Evolutionary conservation across 2,888 invertebrate species (phyloP).

Genomic region (Drymonia ruficornis): DNA sequence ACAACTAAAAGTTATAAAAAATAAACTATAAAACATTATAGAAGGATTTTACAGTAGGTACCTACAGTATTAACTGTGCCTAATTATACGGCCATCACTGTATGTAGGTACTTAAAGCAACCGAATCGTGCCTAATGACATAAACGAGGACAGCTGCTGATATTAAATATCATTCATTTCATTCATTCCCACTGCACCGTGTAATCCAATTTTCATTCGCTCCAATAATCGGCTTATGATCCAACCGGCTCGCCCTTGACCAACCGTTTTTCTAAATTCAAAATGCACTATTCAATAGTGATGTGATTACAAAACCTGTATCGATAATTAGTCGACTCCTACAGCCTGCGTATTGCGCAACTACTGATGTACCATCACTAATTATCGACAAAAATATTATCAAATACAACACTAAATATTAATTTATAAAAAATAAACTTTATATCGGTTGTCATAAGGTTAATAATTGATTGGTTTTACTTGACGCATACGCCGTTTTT

Average conservation of each 20-base stretch:
- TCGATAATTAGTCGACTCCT: constrained; percentile 44
- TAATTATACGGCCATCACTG: no score
- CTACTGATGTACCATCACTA: constrained; percentile 38
- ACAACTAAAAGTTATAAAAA: no score
- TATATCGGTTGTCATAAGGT: constrained; percentile 4
- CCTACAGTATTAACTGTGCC: no score
- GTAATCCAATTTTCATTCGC: constrained; percentile 14
- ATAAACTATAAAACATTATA: no score
- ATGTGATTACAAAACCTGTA: constrained; percentile 39
- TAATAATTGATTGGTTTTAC: constrained; percentile 5
- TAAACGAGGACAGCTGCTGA: not conserved
- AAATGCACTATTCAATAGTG: constrained; percentile 14
- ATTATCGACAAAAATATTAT: constrained; percentile 25
- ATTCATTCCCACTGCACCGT: constrained; percentile 5
- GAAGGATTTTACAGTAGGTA: no score
- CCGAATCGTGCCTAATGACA: constrained; percentile 7
- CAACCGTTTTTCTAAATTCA: constrained; percentile 9
- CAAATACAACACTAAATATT: not conserved
- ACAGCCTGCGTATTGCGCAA: constrained; percentile 39
- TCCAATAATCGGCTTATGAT: constrained; percentile 23
- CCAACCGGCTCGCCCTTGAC: constrained; percentile 21
- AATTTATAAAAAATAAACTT: constrained; percentile 14
- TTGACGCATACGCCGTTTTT: constrained; percentile 11
- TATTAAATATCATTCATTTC: constrained; percentile 1
- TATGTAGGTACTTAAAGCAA: constrained; percentile 8